Evolutionary conservation across 2,888 invertebrate genomes (phyloP).

Genomic region (Microplitis deprimator): DNA sequence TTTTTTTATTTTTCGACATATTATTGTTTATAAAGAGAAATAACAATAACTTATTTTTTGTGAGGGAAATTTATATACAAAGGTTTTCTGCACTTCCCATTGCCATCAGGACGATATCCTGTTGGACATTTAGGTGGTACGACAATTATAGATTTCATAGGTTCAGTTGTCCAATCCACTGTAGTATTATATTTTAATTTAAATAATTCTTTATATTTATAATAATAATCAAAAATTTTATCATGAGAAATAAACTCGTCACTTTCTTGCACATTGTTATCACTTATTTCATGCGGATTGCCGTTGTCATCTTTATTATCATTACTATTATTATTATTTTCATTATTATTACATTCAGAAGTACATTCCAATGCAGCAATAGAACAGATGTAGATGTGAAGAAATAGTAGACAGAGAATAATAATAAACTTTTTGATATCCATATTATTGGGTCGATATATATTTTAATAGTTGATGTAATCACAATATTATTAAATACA

Average conservation of each 20-base stretch:
- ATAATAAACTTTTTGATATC: no score
- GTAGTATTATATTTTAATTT: background rate
- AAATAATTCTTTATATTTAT: background rate
- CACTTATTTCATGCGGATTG: background rate
- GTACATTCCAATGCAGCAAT: no score
- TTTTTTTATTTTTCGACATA: no score
- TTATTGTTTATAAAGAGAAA: no score
- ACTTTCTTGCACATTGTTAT: background rate
- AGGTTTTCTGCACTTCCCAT: slow-evolving; percentile 22
- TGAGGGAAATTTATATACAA: background rate
- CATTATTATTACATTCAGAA: background rate
- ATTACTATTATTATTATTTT: no score
- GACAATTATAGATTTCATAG: background rate
- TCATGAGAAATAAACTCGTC: background rate
- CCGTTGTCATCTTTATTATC: no score
- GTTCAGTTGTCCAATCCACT: background rate
- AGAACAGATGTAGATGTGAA: no score
- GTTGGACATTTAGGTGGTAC: background rate
- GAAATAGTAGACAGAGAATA: no score
- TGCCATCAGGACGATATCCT: slow-evolving; percentile 8
- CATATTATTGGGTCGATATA: no score
- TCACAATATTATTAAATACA: background rate
- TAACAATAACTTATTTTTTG: no score
- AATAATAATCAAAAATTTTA: background rate
- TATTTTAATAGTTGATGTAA: background rate